A percentile compares a stretch with the other conserved stretches of the same genome.
These are phyloP conservation scores for Acanthosepion pharaonis DNA, from an alignment of 2,888 invertebrate genomes.

Conservation along the genomic window DNA sequence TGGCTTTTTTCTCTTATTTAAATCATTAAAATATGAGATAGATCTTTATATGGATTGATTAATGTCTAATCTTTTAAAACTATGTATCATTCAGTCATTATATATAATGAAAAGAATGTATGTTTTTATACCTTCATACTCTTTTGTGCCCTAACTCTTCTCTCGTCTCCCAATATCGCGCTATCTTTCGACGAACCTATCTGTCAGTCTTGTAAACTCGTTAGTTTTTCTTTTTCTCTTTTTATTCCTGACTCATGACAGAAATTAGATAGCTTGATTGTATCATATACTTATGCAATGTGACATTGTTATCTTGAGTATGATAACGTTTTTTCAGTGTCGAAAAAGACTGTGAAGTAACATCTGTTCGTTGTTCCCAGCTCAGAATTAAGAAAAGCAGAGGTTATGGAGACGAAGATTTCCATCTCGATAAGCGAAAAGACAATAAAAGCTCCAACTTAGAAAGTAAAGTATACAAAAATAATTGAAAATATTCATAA, in stretches of 20 bases:
- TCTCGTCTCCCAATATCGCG: too few relatives aligned
- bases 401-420: too few relatives aligned
- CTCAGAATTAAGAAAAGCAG: too few relatives aligned
- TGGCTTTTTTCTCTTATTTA: background rate
- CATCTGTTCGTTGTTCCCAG: background rate
- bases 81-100: background rate
- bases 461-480: too few relatives aligned
- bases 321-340: background rate
- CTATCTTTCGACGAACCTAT: too few relatives aligned
- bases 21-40: background rate
- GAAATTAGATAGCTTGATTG: background rate
- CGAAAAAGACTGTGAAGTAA: background rate
- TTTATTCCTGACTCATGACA: background rate
- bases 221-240: too few relatives aligned
- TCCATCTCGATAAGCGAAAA: too few relatives aligned
- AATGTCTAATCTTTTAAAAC: background rate
- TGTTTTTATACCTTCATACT: background rate
- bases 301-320: background rate
- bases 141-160: too few relatives aligned
- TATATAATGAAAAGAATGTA: background rate
- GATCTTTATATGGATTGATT: background rate
- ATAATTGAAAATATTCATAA: too few relatives aligned
- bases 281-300: background rate
- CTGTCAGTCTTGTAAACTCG: too few relatives aligned
- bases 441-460: too few relatives aligned